Evolutionary conservation across 2,797 vertebrate species (phyloP).

Genomic region (Pseudochaenichthys georgianus): DNA sequence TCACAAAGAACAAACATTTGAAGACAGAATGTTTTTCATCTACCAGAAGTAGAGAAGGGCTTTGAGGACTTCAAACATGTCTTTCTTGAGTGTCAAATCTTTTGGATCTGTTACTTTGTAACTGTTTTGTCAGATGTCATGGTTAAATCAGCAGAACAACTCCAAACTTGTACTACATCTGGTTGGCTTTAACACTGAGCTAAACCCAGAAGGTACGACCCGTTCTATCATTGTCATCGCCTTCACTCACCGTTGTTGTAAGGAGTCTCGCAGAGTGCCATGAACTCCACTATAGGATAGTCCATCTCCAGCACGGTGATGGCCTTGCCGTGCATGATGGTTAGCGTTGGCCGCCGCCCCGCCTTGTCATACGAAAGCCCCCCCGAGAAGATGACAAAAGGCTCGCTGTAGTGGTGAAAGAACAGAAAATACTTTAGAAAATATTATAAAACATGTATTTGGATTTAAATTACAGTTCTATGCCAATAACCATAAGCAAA

Average conservation of each 20-base stretch:
- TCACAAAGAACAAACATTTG: neutral
- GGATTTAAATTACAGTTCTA: neutral
- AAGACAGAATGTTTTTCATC: neutral
- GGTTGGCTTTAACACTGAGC: slow-evolving; percentile 4
- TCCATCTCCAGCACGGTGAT: slow-evolving; percentile 99
- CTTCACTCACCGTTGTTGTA: slow-evolving; percentile 93
- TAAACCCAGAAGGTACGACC: neutral
- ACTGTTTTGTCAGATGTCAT: neutral
- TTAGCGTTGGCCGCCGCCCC: slow-evolving; percentile 94
- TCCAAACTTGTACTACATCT: neutral
- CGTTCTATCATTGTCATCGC: neutral
- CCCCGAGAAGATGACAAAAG: slow-evolving; percentile 97
- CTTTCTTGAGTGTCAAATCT: neutral
- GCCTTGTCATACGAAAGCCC: slow-evolving; percentile 96
- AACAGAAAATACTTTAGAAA: slow-evolving; percentile 6
- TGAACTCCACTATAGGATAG: slow-evolving; percentile 97
- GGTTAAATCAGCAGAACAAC: neutral
- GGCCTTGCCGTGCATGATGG: slow-evolving; percentile 99
- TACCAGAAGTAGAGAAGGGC: neutral
- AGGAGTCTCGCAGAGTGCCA: slow-evolving; percentile 96
- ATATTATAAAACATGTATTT: neutral
- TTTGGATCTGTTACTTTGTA: neutral
- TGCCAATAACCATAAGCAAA: neutral
- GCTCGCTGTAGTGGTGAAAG: slow-evolving; percentile 85
- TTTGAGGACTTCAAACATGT: neutral